Base-by-base conservation (phyloP, 1,140 invertebrate species). In the Ectropis grisescens region DNA sequence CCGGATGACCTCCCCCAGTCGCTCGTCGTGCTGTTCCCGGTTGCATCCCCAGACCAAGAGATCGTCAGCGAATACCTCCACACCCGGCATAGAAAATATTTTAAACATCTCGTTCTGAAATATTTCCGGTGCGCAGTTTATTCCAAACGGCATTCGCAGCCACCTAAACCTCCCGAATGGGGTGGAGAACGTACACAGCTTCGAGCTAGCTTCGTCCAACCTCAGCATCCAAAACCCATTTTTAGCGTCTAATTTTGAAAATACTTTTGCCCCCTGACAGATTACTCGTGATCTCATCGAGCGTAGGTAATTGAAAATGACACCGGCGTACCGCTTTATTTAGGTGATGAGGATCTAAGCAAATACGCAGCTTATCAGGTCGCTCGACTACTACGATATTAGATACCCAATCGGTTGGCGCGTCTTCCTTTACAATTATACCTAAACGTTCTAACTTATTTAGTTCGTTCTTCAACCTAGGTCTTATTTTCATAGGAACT, bases 21-120 rank as follows among this genome's bases (percentile, higher is more conserved):
- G 16, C 16, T 8, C 16, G 8, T 19, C 16, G 8, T 19, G 16
- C 8, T 19, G 3, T 4, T 4, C 16, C 8, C 8, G 3, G 8
- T 19, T 19, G 8, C 16, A 8, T 3, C 16, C 16, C 16, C 16
- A 19, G 16, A 19, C 16, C 16, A 19, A 19, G 8, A 19, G 3
- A 8, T 19, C 16, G 8, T 19, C 16, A 3, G 16, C 16, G 8
- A 19, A 19, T 19, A 19, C 8, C 8, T 19, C 16, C 8, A 19
- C 16, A 19, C 16, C 16, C 16, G 16, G 3, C 16, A 19, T 19
- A 8, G 16, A 19, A 33, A 40, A 62, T 59, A 57, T 85, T 85
- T 41, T 85, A 50, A 33, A 75, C 57, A 46, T 40, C 25, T 10
- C 16, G 30, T 24, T 33, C 8, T 24, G 15, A 13, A 33, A 33